phyloP scores from a whole-genome alignment of 2,797 vertebrate species.

The Acrossocheilus fasciatus region DNA sequence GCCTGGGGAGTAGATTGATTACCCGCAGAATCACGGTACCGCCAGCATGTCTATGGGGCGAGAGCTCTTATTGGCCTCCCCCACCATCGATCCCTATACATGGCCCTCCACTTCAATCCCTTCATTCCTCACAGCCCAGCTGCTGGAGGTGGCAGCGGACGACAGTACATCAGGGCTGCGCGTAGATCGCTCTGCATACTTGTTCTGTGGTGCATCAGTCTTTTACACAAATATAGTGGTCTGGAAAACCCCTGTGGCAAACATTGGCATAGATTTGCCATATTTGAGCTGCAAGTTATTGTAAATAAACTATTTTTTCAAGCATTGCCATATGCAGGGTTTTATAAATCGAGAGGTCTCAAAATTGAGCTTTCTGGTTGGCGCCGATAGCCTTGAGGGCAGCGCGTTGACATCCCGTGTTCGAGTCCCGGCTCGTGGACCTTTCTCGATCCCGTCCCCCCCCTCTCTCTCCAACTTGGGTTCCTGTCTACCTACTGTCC shows the following conservation, averaged over 20 bases:
- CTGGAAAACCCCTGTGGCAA: constrained; percentile 12
- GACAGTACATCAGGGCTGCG: constrained; percentile 79
- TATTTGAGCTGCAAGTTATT: not conserved
- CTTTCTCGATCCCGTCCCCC: no score
- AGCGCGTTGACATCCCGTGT: no score
- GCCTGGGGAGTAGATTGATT: constrained; percentile 78
- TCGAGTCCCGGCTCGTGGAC: no score
- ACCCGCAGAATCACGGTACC: constrained; percentile 75
- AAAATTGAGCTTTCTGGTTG: not conserved
- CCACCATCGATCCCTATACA: constrained; percentile 14
- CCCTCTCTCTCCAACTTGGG: no score
- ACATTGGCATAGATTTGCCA: not conserved
- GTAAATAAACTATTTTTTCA: not conserved
- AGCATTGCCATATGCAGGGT: not conserved
- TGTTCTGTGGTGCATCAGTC: constrained; percentile 77
- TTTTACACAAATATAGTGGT: constrained; percentile 66
- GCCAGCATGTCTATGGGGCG: constrained; percentile 77
- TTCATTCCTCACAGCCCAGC: constrained; percentile 76
- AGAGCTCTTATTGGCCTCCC: constrained; percentile 69
- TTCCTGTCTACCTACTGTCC: no score
- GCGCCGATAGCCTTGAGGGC: no score
- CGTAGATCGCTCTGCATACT: constrained; percentile 75
- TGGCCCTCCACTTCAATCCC: constrained; percentile 61
- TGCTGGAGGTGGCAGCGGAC: constrained; percentile 77
- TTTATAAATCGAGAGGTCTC: not conserved